Base-by-base conservation (phyloP, 2,888 invertebrate genomes). In the Harmothoe impar region DNA sequence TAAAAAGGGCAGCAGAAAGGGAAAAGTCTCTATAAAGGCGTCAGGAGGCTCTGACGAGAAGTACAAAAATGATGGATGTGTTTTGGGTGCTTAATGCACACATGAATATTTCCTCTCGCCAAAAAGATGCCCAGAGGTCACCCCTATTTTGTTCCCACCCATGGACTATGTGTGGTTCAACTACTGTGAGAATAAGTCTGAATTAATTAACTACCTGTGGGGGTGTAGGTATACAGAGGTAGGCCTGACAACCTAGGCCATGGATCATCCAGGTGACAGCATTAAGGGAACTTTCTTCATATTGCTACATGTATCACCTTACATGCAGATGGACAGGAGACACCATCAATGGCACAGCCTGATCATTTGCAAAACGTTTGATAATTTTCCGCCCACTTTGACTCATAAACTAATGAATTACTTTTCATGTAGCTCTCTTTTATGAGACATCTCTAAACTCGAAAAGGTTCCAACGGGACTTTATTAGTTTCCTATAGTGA, bases 51-150 rank as follows among this genome's bases (percentile, higher is more conserved):
- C 29, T 72, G n/a, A 29, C 25, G 0, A 25, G 25, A 25, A 29
- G 25, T 72, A 29, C 72, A 72, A 72, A 20, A 72, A 72, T 72
- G 72, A 72, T 72, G 72, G 72, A 72, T 72, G 72, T 72, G 72
- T 72, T 29, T 25, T 72, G 72, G 25, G 29, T 72, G 25, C 29
- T 72, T 72, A 72, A 72, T 72, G 25, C 29, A n/a, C 72, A 29
- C 72, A 29, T 72, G 25, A 72, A 15, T 15, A 72, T 29, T 72
- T 25, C 25, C 25, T 15, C 72, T 29, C 1, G 0, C 12, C 1
- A 72, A 72, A 29, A 72, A 72, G 29, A 29, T 25, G 31, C 72
- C 72, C 72, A 62, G 3, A 72, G 29, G 72, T 72, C 29, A 29
- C 72, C 31, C 62, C 31, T 25, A 72, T 12, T 72, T 72, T 72